phyloP scores from a whole-genome alignment of 1,140 invertebrate species.

The Varroa destructor region DNA sequence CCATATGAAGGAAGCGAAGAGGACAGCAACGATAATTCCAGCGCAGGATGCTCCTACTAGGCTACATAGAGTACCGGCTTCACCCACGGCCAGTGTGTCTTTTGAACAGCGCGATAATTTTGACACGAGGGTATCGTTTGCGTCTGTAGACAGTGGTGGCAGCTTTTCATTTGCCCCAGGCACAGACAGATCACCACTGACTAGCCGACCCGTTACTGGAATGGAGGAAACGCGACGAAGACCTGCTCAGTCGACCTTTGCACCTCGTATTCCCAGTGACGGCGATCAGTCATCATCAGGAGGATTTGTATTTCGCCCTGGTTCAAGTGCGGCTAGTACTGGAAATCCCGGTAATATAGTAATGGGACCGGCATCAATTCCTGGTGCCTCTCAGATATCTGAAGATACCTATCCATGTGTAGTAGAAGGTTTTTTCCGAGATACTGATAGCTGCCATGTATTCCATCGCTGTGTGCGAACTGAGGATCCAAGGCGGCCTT shows the following conservation, averaged over 20 bases:
- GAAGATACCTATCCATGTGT: conserved; percentile 29
- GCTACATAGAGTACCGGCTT: no score
- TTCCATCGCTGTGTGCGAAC: conserved; percentile 54
- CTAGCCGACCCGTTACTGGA: no score
- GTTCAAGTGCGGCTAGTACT: neutral
- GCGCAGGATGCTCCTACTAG: no score
- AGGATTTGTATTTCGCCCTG: conserved; percentile 5
- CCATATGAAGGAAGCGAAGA: neutral
- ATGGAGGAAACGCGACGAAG: no score
- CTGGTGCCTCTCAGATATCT: neutral
- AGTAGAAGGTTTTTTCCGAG: conserved; percentile 44
- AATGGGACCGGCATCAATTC: neutral
- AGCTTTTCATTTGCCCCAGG: no score
- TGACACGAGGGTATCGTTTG: no score
- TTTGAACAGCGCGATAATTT: no score
- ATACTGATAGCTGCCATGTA: conserved; percentile 53
- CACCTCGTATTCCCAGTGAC: no score
- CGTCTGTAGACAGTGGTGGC: no score
- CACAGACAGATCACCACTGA: no score
- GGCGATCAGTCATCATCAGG: neutral
- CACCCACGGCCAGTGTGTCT: no score
- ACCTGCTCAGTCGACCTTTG: no score
- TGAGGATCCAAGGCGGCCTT: neutral
- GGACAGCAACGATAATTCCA: neutral
- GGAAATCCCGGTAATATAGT: neutral